These are phyloP conservation scores for Chelidonichthys spinosus DNA, from an alignment of 2,797 vertebrate species.

Conservation along the genomic window DNA sequence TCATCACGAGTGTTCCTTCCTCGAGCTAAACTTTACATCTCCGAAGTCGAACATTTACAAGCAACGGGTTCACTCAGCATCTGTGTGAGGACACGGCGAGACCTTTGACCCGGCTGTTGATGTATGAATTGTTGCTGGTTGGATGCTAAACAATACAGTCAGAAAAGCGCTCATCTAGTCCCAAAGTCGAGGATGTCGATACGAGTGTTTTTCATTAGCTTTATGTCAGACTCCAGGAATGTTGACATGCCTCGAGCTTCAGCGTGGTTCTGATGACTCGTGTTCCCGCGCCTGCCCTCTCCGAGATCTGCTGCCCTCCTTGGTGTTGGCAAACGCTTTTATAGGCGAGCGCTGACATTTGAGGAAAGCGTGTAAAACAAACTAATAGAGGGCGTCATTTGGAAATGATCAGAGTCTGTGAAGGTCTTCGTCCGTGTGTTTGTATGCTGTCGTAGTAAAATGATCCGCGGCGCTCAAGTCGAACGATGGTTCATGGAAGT, in stretches of 20 bases:
- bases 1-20: constrained; percentile 10
- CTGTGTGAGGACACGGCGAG: constrained; percentile 18
- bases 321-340: constrained; percentile 27
- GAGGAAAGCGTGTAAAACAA: constrained; percentile 19
- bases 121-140: not conserved
- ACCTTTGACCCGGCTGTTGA: constrained; percentile 18
- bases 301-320: not conserved
- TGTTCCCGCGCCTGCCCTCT: constrained; percentile 4
- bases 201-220: constrained; percentile 41
- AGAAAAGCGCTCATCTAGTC: constrained; percentile 9
- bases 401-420: not conserved
- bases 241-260: constrained; percentile 9
- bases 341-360: constrained; percentile 10
- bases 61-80: not conserved
- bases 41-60: not conserved
- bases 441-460: not conserved
- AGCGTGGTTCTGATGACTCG: constrained; percentile 14
- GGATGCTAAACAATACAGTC: not conserved
- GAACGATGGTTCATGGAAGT: not conserved
- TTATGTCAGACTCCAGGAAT: constrained; percentile 48
- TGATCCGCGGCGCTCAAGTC: not conserved
- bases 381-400: not conserved
- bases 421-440: not conserved
- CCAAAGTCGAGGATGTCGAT: constrained; percentile 1
- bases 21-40: not conserved